These are phyloP conservation scores for Thalassophryne amazonica DNA, from an alignment of 2,797 vertebrate genomes.

Conservation along the genomic window DNA sequence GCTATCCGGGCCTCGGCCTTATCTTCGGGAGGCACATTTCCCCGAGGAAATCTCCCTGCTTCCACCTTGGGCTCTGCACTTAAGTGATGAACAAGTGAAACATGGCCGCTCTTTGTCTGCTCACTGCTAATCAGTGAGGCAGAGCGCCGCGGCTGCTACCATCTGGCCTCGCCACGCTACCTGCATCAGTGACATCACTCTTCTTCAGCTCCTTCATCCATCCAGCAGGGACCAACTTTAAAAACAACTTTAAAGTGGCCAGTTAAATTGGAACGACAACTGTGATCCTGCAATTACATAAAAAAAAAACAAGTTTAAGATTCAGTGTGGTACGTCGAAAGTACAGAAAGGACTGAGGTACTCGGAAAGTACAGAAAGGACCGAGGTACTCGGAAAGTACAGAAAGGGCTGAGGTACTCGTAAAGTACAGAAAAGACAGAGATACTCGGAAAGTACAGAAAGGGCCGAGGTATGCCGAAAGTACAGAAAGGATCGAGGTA, in stretches of 20 bases:
- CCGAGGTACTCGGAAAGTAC: too few species aligned
- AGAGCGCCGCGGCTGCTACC: slow-evolving; percentile 48
- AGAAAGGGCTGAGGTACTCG: too few species aligned
- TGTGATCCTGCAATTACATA: too few species aligned
- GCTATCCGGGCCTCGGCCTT: slow-evolving; percentile 58
- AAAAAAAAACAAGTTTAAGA: too few species aligned
- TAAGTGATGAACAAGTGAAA: slow-evolving; percentile 72
- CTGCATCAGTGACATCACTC: slow-evolving; percentile 49
- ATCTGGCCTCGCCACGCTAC: slow-evolving; percentile 36
- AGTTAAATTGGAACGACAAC: slow-evolving; percentile 15
- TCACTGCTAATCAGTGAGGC: slow-evolving; percentile 61
- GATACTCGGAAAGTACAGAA: too few species aligned
- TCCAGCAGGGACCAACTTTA: slow-evolving; percentile 1
- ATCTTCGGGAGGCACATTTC: slow-evolving; percentile 68
- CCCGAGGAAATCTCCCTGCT: slow-evolving; percentile 65
- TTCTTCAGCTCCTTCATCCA: slow-evolving; percentile 9
- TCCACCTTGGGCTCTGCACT: slow-evolving; percentile 69
- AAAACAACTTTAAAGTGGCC: slow-evolving; percentile 8
- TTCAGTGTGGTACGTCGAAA: too few species aligned
- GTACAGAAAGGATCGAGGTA: too few species aligned
- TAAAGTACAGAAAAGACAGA: too few species aligned
- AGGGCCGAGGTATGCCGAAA: too few species aligned
- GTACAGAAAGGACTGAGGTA: too few species aligned
- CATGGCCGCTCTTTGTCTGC: slow-evolving; percentile 68
- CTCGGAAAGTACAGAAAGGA: too few species aligned